A percentile compares a stretch with the other conserved stretches of the same genome.
Conservation (phyloP, 2,113 vertebrate species). For the Lepidothrix coronata region DNA sequence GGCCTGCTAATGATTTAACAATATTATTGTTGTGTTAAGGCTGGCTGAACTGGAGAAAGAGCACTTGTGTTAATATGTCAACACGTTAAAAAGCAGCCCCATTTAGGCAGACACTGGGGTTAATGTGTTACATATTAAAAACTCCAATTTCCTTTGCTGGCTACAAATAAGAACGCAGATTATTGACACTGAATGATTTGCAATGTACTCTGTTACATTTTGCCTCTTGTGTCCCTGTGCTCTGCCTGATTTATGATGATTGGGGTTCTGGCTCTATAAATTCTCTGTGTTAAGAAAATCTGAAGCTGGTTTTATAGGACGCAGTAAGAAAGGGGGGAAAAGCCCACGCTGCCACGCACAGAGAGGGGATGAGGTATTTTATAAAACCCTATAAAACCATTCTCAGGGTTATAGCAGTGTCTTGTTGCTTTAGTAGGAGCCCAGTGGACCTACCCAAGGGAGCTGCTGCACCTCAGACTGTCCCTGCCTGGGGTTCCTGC, state of each 20-base stretch:
- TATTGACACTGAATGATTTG: constrained; percentile 59
- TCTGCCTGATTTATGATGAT: constrained; percentile 22
- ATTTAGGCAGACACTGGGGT: constrained; percentile 47
- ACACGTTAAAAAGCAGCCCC: constrained; percentile 44
- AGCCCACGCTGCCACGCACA: not conserved
- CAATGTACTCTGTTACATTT: not conserved
- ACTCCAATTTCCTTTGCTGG: constrained; percentile 54
- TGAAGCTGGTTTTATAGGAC: not conserved
- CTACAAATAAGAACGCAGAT: constrained; percentile 21
- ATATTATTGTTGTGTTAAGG: constrained; percentile 51
- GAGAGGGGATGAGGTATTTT: not conserved
- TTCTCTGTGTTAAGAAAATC: constrained; percentile 2
- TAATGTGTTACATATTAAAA: constrained; percentile 67
- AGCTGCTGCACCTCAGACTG: not conserved
- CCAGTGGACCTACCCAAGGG: not conserved
- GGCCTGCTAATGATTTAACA: constrained; percentile 55
- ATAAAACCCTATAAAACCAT: not conserved
- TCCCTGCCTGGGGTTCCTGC: not conserved
- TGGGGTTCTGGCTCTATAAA: constrained; percentile 3
- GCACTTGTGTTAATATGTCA: constrained; percentile 50
- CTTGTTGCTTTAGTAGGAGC: not conserved
- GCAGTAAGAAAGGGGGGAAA: not conserved
- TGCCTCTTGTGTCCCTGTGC: not conserved
- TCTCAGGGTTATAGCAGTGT: not conserved
- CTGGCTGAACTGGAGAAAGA: constrained; percentile 40